Conservation (phyloP, 2,888 invertebrate species). For the Lepidochrysops patricia region DNA sequence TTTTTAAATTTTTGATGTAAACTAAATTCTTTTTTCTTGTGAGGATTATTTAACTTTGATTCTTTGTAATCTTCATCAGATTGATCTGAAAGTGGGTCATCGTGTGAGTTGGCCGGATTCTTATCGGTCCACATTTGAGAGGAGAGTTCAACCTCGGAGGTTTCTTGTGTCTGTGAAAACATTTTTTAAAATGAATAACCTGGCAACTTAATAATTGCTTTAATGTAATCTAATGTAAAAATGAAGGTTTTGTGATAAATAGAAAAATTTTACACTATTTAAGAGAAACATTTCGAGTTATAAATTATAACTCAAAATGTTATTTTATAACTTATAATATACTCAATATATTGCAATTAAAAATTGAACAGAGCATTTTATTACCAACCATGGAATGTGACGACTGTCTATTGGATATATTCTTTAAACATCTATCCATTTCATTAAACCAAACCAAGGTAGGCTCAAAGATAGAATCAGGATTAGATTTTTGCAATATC, state of each 20-base stretch:
- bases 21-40: conserved; percentile 25
- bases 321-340: no score
- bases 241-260: no score
- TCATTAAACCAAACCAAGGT: conserved; percentile 59
- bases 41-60: conserved; percentile 27
- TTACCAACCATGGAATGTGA: conserved; percentile 14
- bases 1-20: conserved; percentile 39
- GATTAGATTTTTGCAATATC: conserved; percentile 53
- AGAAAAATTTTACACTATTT: no score
- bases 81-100: conserved; percentile 43
- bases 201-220: no score
- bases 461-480: conserved; percentile 50
- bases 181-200: neutral
- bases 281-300: no score
- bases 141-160: conserved; percentile 44
- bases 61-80: conserved; percentile 43
- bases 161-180: conserved; percentile 35
- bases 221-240: no score
- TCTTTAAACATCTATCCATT: conserved; percentile 57
- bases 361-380: no score
- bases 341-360: no score
- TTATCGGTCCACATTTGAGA: conserved; percentile 45
- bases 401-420: conserved; percentile 43
- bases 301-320: no score
- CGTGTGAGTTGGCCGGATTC: conserved; percentile 36